Base-by-base conservation (phyloP, 2,113 vertebrate species). In the Varanus komodoensis region DNA sequence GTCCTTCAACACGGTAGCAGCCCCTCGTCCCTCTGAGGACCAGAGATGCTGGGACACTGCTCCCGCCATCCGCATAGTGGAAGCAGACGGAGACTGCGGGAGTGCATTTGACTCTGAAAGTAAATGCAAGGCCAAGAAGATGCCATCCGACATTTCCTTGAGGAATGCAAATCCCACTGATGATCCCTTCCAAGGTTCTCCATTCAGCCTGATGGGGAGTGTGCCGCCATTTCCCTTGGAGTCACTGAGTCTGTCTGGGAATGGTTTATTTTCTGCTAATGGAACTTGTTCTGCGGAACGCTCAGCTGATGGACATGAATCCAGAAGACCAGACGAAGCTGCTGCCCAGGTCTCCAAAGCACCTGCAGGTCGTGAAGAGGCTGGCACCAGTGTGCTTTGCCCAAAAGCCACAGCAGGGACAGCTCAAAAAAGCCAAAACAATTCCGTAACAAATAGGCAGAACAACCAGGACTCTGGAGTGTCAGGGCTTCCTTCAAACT, bases 371-470 rank as follows among this genome's bases (percentile, higher is more conserved):
- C 50, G 64, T 29, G 23, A 0, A 78, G 83, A 67, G 23, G 29
- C n/a, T 9, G 50, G 0, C 38, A 69, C 0, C 0, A 73, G 27
- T 9, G 73, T 82, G 14, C 6, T 1, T 0, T 9, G 67, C 6
- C 32, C 52, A 67, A 74, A 81, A 6, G 23, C 64, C 80, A 81
- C 9, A 0, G 87, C 23, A 61, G 78, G 27, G 57, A 11, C 8
- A 27, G 19, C 57, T 29, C 27, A 74, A 81, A 90, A 14, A 81
- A 82, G 91, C 73, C 85, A 80, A 54, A 92, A 57, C 12, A 84
- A 68, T n/a, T 88, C 88, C 29, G 15, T 71, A 87, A 54, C 54
- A 25, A 68, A 80, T 85, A 89, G 44, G 14, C 87, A 83, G 89
- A 83, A 21, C 25, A 11, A 0, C 32, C 68, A 87, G 73, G 68